Base-by-base conservation (phyloP, 2,888 invertebrate species). In the Ichneumoninae sp. region DNA sequence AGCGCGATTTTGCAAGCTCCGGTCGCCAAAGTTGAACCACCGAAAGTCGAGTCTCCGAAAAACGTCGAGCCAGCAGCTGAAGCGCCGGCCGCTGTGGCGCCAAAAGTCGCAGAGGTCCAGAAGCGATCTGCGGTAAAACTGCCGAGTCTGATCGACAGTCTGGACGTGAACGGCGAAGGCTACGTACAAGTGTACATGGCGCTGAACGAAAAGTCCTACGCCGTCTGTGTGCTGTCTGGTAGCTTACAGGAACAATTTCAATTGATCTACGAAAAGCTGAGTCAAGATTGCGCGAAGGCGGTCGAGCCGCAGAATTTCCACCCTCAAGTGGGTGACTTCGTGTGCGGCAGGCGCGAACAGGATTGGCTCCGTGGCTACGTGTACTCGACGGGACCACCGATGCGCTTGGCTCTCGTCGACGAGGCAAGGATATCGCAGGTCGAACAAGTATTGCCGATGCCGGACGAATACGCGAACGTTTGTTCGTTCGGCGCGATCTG, bases 311-410 rank as follows among this genome's bases (percentile, higher is more conserved):
- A 26, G 36, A 36, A 60, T 79, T 89, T 52, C 65, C 91, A 89
- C 7, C 90, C 91, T 5, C 73, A 85, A 7, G 8, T 90, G 8
- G 90, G 88, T 4, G 91, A 92, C 16, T 81, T 91, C 6, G 82
- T 93, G 54, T 90, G 90, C 60, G 92, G 90, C 1, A 82, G 88
- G 50, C 83, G 86, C 30, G 22, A 47, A 1, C 83, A 83, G 5
- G 73, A 80, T 7, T 93, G 93, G 93, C 70, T 88, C 1, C 89
- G 93, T 33, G 93, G 93, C 22, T 88, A 89, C 69, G 88, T 93
- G 3, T n/a, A 86, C 5, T 69, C 87, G 13, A 65, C 86, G 3
- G 84, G 85, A 3, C 83, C 89, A 1, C 81, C 86, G 10, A 60
- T 90, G 0, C 87, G 89, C 83, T 63, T 93, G 44, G 88, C 88